Evolutionary conservation across 2,888 invertebrate genomes (phyloP), one percentile per base, ranked within the genome.

Genomic region (Ramazzottius varieornatus): DNA sequence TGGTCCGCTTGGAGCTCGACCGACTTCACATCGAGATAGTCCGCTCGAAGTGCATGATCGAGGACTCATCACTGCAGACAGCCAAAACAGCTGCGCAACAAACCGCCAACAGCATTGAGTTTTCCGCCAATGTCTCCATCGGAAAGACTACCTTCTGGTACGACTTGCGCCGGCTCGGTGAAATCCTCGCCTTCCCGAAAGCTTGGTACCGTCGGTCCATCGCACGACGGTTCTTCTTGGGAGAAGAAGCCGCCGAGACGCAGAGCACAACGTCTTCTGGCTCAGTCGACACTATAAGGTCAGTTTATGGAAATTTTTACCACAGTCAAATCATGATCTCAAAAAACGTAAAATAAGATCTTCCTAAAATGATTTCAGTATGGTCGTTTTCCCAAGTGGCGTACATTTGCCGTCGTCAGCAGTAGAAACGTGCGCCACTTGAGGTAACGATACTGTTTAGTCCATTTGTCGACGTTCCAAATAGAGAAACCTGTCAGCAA

Each of bases 151-250:
- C 88, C 32, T 96, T 98, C 77, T 93, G 94, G 74, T 98, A 96
- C 77, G 96, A 98, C 76, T 96, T 98, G 93, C 82, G 96, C 40
- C 82, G 96, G 0, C 78, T 98, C 68, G 88, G 91, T 0, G 98
- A 98, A 79, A 93, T 98, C 72, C 79, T 98, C 67, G 92, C 93
- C 0, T 94, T 98, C 75, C 96, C 96, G 0, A 92, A 92, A 78
- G 94, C 96, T 20, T 98, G 98, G 98, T 98, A 98, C 77, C 80
- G 94, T 1, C 82, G 90, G 46, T 88, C 88, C 70, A 89, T 98
- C 72, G 91, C 94, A 33, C 81, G 92, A 4, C 80, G 92, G 32
- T 81, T 94, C 73, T 93, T 93, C 77, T 81, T 93, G 65, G 93
- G 98, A 0, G 96, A 98, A 54, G 54, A 54, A 54, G 54, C 54